phyloP scores from a whole-genome alignment of 2,797 vertebrate species.

The Manis pentadactyla region DNA sequence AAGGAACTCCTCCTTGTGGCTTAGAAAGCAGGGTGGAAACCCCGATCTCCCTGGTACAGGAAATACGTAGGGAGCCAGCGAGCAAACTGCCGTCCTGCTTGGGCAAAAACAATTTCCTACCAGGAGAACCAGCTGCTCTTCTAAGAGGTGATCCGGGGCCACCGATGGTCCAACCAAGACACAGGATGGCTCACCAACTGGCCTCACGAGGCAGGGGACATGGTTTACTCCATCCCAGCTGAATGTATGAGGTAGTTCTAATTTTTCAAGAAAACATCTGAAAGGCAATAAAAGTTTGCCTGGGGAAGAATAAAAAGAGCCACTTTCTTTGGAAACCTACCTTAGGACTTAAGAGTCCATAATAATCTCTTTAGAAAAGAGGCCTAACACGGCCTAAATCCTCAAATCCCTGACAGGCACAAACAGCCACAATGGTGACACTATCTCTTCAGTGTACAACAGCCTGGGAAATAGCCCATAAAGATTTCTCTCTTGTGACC shows the following conservation, averaged over 20 bases:
- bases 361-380: neutral
- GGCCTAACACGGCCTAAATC: neutral
- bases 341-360: neutral
- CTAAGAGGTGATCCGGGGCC: neutral
- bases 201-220: no score
- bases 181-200: no score
- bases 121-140: neutral
- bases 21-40: neutral
- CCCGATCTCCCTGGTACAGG: neutral
- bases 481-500: rapidly evolving
- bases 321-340: neutral
- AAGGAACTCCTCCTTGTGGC: neutral
- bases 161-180: neutral
- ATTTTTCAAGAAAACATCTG: neutral
- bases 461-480: rapidly evolving
- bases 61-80: neutral
- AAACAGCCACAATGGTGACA: rapidly evolving
- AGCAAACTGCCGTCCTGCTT: neutral
- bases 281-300: neutral
- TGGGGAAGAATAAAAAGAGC: neutral
- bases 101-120: neutral
- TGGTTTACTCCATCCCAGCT: neutral
- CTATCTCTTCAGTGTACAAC: rapidly evolving
- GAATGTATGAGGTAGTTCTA: neutral
- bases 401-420: neutral